phyloP scores from a whole-genome alignment of 2,113 vertebrate genomes.

The Aldabrachelys gigantea region DNA sequence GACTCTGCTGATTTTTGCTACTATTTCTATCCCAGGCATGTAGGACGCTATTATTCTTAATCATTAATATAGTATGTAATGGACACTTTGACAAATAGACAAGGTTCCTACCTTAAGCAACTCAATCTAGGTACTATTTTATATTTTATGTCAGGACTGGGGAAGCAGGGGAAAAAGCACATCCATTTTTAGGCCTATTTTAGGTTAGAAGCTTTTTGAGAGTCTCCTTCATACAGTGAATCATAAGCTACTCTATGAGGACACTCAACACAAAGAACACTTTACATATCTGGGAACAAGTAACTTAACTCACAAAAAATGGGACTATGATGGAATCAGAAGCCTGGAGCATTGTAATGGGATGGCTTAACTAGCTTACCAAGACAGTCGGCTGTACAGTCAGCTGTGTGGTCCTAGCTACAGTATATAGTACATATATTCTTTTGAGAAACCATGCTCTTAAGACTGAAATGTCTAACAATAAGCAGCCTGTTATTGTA shows the following conservation, averaged over 20 bases:
- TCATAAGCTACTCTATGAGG: background rate
- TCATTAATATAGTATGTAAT: background rate
- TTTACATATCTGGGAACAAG: rapidly evolving
- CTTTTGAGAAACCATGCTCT: background rate
- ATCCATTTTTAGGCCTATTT: background rate
- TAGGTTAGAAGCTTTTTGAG: background rate
- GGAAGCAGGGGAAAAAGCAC: background rate
- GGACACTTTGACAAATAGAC: background rate
- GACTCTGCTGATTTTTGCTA: background rate
- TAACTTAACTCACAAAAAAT: background rate
- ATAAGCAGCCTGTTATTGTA: background rate
- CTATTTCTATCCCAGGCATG: background rate
- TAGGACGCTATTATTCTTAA: background rate
- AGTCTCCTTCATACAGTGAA: background rate
- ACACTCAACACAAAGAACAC: rapidly evolving
- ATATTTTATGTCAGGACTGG: background rate
- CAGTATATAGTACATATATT: rapidly evolving
- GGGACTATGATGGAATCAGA: background rate
- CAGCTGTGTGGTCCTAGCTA: background rate
- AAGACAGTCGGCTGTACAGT: background rate
- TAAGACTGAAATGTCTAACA: background rate
- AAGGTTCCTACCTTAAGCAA: background rate
- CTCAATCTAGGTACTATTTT: background rate
- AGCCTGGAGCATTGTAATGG: rapidly evolving
- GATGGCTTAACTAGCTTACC: background rate